A percentile compares a stretch with the other conserved stretches of the same genome.
Conservation (phyloP, 2,113 vertebrate species). For the Polypterus bichir region DNA sequence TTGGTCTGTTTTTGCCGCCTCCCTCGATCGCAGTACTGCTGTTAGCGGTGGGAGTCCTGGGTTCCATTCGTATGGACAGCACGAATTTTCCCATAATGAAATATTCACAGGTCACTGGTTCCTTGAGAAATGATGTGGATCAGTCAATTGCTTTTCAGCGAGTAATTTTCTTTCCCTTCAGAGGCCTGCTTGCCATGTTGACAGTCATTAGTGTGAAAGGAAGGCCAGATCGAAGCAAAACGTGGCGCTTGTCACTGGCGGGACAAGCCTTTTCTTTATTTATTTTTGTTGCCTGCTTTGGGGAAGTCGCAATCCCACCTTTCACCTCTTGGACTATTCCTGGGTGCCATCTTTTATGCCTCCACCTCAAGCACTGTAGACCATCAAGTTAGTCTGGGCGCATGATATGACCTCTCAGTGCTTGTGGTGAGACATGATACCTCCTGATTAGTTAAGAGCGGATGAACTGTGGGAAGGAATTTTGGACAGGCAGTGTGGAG, state of each 20-base stretch:
- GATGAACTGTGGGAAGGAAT: too few species aligned
- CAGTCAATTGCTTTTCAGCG: conserved; percentile 90
- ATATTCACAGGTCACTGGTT: conserved; percentile 71
- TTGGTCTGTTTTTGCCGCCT: conserved; percentile 12
- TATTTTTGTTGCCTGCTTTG: too few species aligned
- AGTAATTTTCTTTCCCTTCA: conserved; percentile 73
- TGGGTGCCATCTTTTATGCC: too few species aligned
- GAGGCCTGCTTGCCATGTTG: conserved; percentile 57
- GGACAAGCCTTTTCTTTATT: conserved; percentile 15
- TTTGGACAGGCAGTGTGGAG: too few species aligned
- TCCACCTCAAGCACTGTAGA: too few species aligned
- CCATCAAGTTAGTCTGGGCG: too few species aligned
- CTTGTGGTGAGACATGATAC: too few species aligned
- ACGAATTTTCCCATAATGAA: conserved; percentile 81
- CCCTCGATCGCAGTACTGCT: conserved; percentile 1
- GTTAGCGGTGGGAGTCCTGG: conserved; percentile 10
- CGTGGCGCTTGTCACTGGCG: conserved; percentile 51
- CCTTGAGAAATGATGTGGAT: conserved; percentile 85
- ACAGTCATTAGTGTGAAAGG: conserved; percentile 67
- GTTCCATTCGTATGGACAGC: conserved; percentile 67
- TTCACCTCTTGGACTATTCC: too few species aligned
- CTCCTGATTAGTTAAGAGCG: too few species aligned
- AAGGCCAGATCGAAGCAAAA: conserved; percentile 45
- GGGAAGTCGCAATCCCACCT: too few species aligned
- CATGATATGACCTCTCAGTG: too few species aligned